Evolutionary conservation across 2,113 vertebrate species (phyloP).

Genomic region (chimpanzee (Pan troglodytes)): NHGRI_mPanTro3-v2.1_pri NC_072421.2:47329501-47330000

Average conservation of each 20-base stretch:
- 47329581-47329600: background rate
- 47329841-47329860: background rate
- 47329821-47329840: background rate
- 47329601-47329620: background rate
- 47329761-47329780: background rate
- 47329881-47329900: constrained; percentile 18
- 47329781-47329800: background rate
- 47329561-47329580: constrained; percentile 9
- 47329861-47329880: background rate
- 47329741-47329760: background rate
- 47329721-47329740: background rate
- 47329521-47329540: no score
- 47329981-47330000: constrained; percentile 6
- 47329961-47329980: constrained; percentile 18
- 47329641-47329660: background rate
- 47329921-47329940: background rate
- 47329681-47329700: background rate
- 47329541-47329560: no score
- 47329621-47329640: background rate
- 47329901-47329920: constrained; percentile 15
- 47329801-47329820: background rate
- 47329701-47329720: background rate
- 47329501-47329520: no score
- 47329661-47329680: background rate
- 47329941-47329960: background rate